Evolutionary conservation across 2,797 vertebrate genomes (phyloP).

Genomic region (Ctenochaetus hawaiiensis): DNA sequence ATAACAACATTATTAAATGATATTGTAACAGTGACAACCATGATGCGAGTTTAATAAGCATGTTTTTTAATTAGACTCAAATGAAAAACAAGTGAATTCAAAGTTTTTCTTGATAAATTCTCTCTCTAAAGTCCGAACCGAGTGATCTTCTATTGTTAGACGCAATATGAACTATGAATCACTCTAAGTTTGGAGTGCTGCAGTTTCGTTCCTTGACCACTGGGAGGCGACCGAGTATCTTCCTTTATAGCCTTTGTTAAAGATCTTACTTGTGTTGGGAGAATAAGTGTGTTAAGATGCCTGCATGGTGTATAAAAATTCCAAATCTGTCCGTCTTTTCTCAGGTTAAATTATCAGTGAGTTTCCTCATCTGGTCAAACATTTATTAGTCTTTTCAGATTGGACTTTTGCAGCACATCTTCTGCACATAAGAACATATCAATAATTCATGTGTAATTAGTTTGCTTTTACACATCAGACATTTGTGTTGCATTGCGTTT

Average conservation of each 20-base stretch:
- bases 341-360: background rate
- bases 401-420: background rate
- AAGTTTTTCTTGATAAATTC: background rate
- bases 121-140: background rate
- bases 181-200: slow-evolving; percentile 11
- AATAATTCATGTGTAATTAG: too few species aligned
- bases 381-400: background rate
- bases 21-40: background rate
- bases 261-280: background rate
- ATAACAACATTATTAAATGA: background rate
- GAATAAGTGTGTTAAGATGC: background rate
- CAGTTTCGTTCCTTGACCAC: slow-evolving; percentile 51
- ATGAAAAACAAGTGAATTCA: background rate
- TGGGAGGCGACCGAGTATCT: slow-evolving; percentile 78
- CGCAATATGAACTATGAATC: slow-evolving; percentile 19
- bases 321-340: background rate
- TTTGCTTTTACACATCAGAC: background rate
- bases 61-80: accelerated
- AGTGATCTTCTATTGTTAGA: background rate
- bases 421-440: background rate
- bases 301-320: background rate
- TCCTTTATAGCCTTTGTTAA: slow-evolving; percentile 18
- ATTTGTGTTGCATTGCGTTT: background rate
- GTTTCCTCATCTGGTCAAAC: background rate
- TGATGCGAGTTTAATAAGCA: accelerated